A percentile compares a stretch with the other conserved stretches of the same genome.
These are phyloP conservation scores for Zoanthus sansibaricus DNA, from an alignment of 92 coral and sea anemone genomes.

Conservation along the genomic window DNA sequence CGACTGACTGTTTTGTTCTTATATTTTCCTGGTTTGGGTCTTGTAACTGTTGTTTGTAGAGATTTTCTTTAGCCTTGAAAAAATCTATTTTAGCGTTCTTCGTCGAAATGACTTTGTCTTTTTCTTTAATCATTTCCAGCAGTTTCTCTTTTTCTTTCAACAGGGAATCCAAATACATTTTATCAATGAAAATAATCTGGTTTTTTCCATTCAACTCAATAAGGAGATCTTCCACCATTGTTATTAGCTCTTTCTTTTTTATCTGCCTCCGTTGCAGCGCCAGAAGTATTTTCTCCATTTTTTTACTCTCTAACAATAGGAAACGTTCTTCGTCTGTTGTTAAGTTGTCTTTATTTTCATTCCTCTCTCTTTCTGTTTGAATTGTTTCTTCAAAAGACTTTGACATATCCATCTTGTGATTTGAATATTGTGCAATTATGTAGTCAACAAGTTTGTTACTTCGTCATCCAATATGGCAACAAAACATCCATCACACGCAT, in stretches of 20 bases:
- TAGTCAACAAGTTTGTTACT: background rate
- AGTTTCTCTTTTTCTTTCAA: constrained; percentile 58
- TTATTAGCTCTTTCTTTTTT: constrained; percentile 68
- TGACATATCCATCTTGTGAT: background rate
- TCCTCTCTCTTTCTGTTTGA: background rate
- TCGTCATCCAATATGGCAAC: background rate
- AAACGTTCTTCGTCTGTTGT: background rate
- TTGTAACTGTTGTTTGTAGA: constrained; percentile 45
- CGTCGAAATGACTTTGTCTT: constrained; percentile 58
- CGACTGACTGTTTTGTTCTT: constrained; percentile 51
- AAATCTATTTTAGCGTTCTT: constrained; percentile 66
- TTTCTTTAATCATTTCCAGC: constrained; percentile 66
- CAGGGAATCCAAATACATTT: constrained; percentile 42
- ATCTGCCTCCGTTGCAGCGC: constrained; percentile 15
- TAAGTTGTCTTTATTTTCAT: background rate
- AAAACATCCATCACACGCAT: background rate
- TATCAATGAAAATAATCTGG: constrained; percentile 67
- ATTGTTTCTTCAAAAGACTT: background rate
- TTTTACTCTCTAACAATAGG: constrained; percentile 8
- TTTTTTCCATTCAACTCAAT: constrained; percentile 69
- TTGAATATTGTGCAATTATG: background rate
- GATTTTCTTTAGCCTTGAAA: constrained; percentile 48
- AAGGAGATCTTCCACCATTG: constrained; percentile 51
- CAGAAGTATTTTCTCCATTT: constrained; percentile 29
- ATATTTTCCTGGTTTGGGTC: constrained; percentile 42